phyloP scores from a whole-genome alignment of 2,797 vertebrate species.

The Varecia variegata region DNA sequence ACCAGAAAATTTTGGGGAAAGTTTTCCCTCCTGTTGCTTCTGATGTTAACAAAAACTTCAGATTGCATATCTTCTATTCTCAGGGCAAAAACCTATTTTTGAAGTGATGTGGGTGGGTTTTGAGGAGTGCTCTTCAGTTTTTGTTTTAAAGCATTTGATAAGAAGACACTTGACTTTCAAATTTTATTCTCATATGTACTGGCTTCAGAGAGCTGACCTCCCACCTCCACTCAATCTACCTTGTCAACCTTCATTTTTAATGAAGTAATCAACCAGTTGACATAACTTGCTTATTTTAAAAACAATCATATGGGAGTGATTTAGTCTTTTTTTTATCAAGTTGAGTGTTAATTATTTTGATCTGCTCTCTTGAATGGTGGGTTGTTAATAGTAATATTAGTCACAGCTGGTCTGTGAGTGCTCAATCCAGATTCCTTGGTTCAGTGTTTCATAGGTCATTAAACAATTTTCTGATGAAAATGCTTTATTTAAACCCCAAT shows the following conservation, averaged over 20 bases:
- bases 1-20: slow-evolving; percentile 50
- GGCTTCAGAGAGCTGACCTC: slow-evolving; percentile 55
- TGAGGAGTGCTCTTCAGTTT: slow-evolving; percentile 58
- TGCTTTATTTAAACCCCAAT: slow-evolving; percentile 37
- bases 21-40: slow-evolving; percentile 46
- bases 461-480: slow-evolving; percentile 69
- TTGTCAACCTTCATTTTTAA: slow-evolving; percentile 75
- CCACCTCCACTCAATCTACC: slow-evolving; percentile 50
- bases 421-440: slow-evolving; percentile 48
- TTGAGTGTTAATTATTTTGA: slow-evolving; percentile 78
- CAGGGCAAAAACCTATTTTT: slow-evolving; percentile 46
- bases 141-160: slow-evolving; percentile 68
- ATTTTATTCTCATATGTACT: slow-evolving; percentile 63
- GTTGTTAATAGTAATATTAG: slow-evolving; percentile 68
- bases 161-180: slow-evolving; percentile 73
- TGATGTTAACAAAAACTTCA: slow-evolving; percentile 50
- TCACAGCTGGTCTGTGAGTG: slow-evolving; percentile 66
- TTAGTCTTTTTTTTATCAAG: slow-evolving; percentile 69
- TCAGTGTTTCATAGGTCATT: slow-evolving; percentile 62
- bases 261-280: slow-evolving; percentile 66
- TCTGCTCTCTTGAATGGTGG: slow-evolving; percentile 64
- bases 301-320: slow-evolving; percentile 75
- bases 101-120: slow-evolving; percentile 71
- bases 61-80: slow-evolving; percentile 56
- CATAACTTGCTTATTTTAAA: slow-evolving; percentile 68